These are phyloP conservation scores for Clarias platycephalus DNA, from an alignment of 2,797 vertebrate species.

Conservation along the genomic window DNA sequence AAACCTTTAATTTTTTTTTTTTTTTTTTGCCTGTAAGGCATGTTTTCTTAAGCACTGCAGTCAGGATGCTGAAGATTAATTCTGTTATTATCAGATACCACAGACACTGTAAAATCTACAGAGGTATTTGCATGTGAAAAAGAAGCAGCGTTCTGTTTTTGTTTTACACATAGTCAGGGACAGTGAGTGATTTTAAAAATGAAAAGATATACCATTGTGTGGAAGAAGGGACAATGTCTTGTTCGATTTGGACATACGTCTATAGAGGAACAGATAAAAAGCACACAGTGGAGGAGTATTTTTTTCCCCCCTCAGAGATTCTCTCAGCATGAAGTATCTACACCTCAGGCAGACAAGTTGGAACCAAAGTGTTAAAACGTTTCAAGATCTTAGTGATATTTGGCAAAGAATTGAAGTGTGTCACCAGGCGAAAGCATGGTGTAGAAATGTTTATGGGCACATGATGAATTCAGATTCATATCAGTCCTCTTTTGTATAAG, in stretches of 20 bases:
- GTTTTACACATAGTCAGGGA: neutral
- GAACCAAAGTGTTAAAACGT: constrained; percentile 2
- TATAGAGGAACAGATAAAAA: constrained; percentile 1
- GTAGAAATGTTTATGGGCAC: neutral
- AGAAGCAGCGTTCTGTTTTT: neutral
- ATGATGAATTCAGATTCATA: neutral
- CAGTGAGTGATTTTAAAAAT: neutral
- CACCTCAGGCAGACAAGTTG: neutral
- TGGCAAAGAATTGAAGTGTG: neutral
- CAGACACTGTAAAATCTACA: constrained; percentile 11
- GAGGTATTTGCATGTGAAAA: neutral
- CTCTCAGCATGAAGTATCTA: neutral
- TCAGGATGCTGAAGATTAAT: constrained; percentile 11
- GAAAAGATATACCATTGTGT: neutral
- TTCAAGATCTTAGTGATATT: neutral
- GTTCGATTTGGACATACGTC: neutral
- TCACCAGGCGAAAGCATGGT: neutral
- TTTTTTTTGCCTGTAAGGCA: constrained; percentile 6
- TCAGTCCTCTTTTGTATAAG: neutral
- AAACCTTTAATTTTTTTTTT: constrained; percentile 11
- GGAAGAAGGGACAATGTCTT: constrained; percentile 6
- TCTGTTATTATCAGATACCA: constrained; percentile 14
- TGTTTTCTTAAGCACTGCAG: constrained; percentile 8
- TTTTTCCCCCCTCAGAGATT: neutral
- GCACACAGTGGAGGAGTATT: neutral